Conservation (phyloP, 53 echinoderm and acorn worm genomes). For the Apostichopus leukothele region DNA sequence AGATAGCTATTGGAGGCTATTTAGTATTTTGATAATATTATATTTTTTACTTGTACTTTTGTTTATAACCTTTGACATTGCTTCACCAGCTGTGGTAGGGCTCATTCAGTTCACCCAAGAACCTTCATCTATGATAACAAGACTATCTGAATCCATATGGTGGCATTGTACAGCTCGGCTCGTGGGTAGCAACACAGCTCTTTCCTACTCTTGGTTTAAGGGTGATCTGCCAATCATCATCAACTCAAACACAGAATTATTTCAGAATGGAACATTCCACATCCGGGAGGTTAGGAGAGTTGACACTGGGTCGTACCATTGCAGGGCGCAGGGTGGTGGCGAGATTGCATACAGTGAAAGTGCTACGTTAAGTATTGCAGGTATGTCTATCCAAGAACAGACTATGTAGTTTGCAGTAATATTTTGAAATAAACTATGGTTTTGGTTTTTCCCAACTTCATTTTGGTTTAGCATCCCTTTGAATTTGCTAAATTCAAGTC, state of each 20-base stretch:
- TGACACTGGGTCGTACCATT: conserved; percentile 69
- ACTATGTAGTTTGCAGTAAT: too few species aligned
- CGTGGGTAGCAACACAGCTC: conserved; percentile 54
- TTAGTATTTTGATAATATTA: too few species aligned
- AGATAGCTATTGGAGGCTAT: too few species aligned
- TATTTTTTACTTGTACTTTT: too few species aligned
- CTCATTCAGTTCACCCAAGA: conserved; percentile 78
- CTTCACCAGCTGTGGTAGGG: background rate
- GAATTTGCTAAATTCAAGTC: too few species aligned
- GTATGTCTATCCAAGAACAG: too few species aligned
- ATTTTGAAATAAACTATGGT: too few species aligned
- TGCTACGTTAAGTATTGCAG: conserved; percentile 55
- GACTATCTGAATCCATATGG: conserved; percentile 68
- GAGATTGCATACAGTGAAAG: conserved; percentile 64
- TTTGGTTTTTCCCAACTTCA: too few species aligned
- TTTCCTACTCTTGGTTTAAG: conserved; percentile 67
- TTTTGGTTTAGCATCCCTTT: too few species aligned
- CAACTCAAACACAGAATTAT: conserved; percentile 54
- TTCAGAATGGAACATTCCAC: conserved; percentile 82
- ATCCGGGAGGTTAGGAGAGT: conserved; percentile 57
- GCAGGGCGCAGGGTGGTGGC: conserved; percentile 67
- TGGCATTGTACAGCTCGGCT: conserved; percentile 79
- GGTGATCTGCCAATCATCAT: conserved; percentile 52
- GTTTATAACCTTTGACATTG: background rate
- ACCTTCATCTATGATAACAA: conserved; percentile 64